A percentile compares a stretch with the other conserved stretches of the same genome.
These are phyloP conservation scores for Tokudaia tokunoshimensis DNA, from an alignment of 2,797 vertebrate species.

Conservation along the genomic window DNA sequence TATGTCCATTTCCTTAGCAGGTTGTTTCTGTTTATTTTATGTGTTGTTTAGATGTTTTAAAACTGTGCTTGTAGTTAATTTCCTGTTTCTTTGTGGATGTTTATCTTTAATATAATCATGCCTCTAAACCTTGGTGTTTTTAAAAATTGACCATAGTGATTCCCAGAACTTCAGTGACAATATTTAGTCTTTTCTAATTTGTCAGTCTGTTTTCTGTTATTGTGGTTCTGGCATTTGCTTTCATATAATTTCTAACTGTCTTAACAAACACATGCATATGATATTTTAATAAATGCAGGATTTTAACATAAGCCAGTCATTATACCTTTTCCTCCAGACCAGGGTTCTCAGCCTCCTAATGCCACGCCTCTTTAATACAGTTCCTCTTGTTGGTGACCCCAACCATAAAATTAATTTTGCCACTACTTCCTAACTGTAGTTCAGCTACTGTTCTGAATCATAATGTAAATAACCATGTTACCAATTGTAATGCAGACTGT, in stretches of 20 bases:
- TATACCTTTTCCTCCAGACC: neutral
- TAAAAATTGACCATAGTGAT: conserved; percentile 7
- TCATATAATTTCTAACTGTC: conserved; percentile 6
- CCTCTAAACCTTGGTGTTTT: conserved; percentile 1
- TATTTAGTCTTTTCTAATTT: conserved; percentile 43
- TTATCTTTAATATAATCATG: conserved; percentile 38
- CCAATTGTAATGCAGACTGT: neutral
- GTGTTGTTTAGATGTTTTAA: conserved; percentile 37
- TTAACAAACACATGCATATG: neutral
- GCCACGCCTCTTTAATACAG: neutral
- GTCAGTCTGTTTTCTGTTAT: conserved; percentile 17
- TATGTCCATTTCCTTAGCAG: conserved; percentile 27
- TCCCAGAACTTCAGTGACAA: neutral
- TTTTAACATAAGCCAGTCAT: neutral
- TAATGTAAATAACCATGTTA: neutral
- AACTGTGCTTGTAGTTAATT: conserved; percentile 17
- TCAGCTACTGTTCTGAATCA: neutral
- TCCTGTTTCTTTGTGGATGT: conserved; percentile 24
- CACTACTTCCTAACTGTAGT: neutral
- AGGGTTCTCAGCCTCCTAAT: neutral
- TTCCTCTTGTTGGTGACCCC: neutral
- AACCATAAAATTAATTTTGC: neutral
- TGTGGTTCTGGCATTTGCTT: conserved; percentile 25
- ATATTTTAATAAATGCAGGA: neutral
- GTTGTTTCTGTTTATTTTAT: conserved; percentile 20